These are phyloP conservation scores for Xenopus borealis DNA, from an alignment of 2,113 vertebrate genomes.

Conservation along the genomic window DNA sequence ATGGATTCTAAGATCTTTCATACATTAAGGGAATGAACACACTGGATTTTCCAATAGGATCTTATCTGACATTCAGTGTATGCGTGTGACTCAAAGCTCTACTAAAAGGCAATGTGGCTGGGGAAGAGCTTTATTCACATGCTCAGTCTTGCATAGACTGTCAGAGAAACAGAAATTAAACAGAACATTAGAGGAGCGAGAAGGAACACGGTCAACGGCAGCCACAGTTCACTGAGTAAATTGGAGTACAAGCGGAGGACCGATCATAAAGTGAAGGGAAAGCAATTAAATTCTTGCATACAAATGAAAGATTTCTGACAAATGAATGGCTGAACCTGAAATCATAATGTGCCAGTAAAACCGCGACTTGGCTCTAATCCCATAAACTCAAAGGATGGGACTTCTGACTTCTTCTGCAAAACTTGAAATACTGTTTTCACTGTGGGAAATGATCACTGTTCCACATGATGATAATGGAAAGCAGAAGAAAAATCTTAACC, in stretches of 20 bases:
- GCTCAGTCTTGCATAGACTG: conserved; percentile 1
- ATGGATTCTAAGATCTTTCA: neutral
- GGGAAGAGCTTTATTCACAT: neutral
- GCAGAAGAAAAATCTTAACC: no score
- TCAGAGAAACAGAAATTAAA: conserved; percentile 18
- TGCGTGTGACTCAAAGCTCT: neutral
- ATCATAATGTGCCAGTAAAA: conserved; percentile 5
- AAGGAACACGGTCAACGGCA: conserved; percentile 21
- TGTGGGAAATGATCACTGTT: no score
- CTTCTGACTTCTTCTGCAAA: neutral
- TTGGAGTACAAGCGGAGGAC: conserved; percentile 21
- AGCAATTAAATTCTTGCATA: conserved; percentile 34
- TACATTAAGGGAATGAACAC: neutral
- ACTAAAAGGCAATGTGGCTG: neutral
- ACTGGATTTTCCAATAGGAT: neutral
- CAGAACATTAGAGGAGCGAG: conserved; percentile 26
- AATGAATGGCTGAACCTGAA: conserved; percentile 21
- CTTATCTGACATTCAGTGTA: neutral
- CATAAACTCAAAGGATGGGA: neutral
- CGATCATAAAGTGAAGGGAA: conserved; percentile 15
- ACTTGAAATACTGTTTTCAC: no score
- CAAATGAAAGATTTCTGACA: conserved; percentile 5
- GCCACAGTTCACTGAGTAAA: conserved; percentile 26
- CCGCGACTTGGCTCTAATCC: neutral
- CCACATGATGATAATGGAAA: no score